phyloP scores from a whole-genome alignment of 2,113 vertebrate genomes.

The Athene cunicularia region DNA sequence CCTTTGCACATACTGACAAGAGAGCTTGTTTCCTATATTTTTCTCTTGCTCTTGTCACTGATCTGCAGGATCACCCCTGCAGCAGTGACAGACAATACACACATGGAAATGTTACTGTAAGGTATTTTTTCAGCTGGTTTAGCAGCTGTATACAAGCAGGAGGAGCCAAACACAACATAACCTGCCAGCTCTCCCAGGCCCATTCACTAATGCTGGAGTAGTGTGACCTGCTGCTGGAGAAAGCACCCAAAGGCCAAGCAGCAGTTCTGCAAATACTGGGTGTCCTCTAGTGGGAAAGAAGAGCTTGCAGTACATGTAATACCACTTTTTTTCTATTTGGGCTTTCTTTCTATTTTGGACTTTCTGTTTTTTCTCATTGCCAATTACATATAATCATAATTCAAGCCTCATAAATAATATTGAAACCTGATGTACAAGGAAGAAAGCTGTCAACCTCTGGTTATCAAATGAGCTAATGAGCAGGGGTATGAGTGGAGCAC shows the following conservation, averaged over 20 bases:
- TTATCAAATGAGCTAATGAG: background rate
- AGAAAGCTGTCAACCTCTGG: background rate
- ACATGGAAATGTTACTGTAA: background rate
- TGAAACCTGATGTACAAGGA: background rate
- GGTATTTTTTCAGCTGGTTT: background rate
- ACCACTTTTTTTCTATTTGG: background rate
- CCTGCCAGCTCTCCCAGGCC: background rate
- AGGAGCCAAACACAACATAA: background rate
- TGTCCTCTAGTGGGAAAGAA: background rate
- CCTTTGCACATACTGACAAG: background rate
- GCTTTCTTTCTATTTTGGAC: background rate
- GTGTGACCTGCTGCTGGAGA: background rate
- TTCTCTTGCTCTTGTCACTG: background rate
- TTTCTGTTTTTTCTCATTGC: background rate
- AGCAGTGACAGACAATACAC: background rate
- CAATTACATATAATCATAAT: background rate
- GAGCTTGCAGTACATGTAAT: fast-evolving
- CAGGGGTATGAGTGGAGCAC: background rate
- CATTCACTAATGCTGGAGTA: too few species aligned
- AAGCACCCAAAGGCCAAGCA: background rate
- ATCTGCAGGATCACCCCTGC: background rate
- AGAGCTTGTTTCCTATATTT: background rate
- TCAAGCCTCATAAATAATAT: background rate
- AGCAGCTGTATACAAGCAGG: background rate
- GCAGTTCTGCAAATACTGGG: background rate